Evolutionary conservation across 2,888 invertebrate genomes (phyloP).

Genomic region (Choristoneura rosaceana): DNA sequence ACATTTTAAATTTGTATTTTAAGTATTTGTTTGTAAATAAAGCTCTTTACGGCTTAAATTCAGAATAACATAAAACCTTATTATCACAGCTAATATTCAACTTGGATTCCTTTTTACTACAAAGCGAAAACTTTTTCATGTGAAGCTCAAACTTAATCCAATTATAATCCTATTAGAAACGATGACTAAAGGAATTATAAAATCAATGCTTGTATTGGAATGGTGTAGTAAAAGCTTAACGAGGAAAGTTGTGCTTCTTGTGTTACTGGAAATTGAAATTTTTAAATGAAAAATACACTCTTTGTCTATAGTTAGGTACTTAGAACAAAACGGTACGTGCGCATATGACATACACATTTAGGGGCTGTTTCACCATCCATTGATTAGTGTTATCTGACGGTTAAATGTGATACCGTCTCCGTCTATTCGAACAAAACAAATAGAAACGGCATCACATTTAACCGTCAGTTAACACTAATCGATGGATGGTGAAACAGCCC

Average conservation of each 20-base stretch:
- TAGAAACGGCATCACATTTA: no score
- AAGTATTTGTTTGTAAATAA: not conserved
- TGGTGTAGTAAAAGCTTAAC: not conserved
- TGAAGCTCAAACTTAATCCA: constrained; percentile 1
- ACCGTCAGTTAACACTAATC: no score
- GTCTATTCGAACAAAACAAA: no score
- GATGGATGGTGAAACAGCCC: no score
- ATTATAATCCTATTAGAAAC: constrained; percentile 1
- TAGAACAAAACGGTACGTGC: not conserved
- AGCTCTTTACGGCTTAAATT: not conserved
- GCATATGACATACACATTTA: no score
- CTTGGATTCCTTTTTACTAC: not conserved
- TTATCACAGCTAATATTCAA: not conserved
- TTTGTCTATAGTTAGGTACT: no score
- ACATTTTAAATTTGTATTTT: not conserved
- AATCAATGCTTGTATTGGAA: not conserved
- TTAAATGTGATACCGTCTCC: no score
- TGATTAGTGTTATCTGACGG: no score
- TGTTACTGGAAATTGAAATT: not conserved
- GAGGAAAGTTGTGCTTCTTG: not conserved
- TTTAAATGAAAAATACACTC: no score
- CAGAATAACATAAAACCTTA: not conserved
- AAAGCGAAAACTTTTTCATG: constrained; percentile 1
- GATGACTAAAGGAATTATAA: constrained; percentile 1
- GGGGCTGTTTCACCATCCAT: no score